phyloP scores from a whole-genome alignment of 2,888 invertebrate species.

The Cylloceria caligata region DNA sequence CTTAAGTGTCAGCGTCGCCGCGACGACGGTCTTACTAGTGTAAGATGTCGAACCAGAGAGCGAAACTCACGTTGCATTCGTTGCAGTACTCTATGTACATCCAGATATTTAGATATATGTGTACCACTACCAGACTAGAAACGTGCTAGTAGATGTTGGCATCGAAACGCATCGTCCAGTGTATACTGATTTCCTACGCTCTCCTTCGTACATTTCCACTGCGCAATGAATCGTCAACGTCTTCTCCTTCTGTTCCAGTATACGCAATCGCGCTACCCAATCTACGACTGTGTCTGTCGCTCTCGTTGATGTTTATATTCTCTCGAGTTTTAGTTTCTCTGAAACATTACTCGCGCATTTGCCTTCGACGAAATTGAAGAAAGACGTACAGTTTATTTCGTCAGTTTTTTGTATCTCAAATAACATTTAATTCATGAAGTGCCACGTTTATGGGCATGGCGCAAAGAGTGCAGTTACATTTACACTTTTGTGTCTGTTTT shows the following conservation, averaged over 20 bases:
- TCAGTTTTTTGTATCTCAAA: too few species aligned
- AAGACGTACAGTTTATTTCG: too few species aligned
- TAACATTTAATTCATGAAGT: too few species aligned
- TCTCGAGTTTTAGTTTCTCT: neutral
- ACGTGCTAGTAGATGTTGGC: constrained; percentile 9
- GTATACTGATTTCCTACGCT: constrained; percentile 41
- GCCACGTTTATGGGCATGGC: too few species aligned
- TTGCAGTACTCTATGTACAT: constrained; percentile 13
- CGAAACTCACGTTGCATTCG: constrained; percentile 41
- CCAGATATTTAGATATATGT: neutral
- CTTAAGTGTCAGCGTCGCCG: constrained; percentile 56
- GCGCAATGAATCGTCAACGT: constrained; percentile 41
- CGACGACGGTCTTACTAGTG: constrained; percentile 44
- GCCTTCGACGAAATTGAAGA: too few species aligned
- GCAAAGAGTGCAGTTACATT: too few species aligned
- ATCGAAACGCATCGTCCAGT: constrained; percentile 24
- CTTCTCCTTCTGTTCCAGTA: neutral
- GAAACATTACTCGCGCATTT: too few species aligned
- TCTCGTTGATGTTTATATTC: neutral
- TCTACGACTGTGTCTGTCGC: neutral
- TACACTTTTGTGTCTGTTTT: too few species aligned
- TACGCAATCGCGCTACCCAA: neutral
- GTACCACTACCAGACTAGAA: neutral
- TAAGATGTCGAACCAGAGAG: constrained; percentile 28
- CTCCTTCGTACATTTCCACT: constrained; percentile 45